Evolutionary conservation across 2,888 invertebrate species (phyloP).

Genomic region (Teinopalpus imperialis): DNA sequence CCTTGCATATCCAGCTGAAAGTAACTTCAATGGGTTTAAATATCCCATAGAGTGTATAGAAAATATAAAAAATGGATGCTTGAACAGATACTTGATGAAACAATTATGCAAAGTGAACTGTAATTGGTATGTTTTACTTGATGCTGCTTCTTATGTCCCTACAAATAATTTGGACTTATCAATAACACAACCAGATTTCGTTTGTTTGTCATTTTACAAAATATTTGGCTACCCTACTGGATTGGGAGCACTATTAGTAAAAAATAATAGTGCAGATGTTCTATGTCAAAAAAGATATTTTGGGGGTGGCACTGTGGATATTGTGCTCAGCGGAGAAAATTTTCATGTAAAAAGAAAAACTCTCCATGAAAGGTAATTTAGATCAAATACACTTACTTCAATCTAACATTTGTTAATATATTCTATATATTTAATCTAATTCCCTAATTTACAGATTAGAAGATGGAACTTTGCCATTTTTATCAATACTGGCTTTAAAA

Average conservation of each 20-base stretch:
- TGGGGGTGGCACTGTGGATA: conserved; percentile 96
- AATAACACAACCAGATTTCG: conserved; percentile 90
- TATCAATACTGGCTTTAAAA: conserved; percentile 90
- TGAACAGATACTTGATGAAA: conserved; percentile 64
- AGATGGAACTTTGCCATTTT: conserved; percentile 95
- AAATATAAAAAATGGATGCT: conserved; percentile 81
- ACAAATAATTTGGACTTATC: conserved; percentile 90
- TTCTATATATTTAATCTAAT: no score
- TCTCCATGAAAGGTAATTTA: conserved; percentile 87
- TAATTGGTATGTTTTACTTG: conserved; percentile 89
- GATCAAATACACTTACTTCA: no score
- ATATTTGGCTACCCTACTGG: conserved; percentile 98
- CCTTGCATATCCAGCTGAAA: conserved; percentile 94
- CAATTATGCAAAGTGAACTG: conserved; percentile 61
- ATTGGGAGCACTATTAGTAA: conserved; percentile 93
- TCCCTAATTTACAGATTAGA: conserved; percentile 88
- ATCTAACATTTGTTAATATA: no score
- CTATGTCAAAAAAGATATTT: conserved; percentile 88
- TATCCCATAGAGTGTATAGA: conserved; percentile 90
- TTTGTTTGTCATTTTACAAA: conserved; percentile 97
- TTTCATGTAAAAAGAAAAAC: conserved; percentile 86
- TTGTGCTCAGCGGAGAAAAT: conserved; percentile 87
- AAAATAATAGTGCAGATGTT: conserved; percentile 82
- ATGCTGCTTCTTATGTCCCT: conserved; percentile 92
- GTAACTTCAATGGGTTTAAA: conserved; percentile 96